Conservation (phyloP, 2,113 vertebrate species). For the Oreochromis spilurus region DNA sequence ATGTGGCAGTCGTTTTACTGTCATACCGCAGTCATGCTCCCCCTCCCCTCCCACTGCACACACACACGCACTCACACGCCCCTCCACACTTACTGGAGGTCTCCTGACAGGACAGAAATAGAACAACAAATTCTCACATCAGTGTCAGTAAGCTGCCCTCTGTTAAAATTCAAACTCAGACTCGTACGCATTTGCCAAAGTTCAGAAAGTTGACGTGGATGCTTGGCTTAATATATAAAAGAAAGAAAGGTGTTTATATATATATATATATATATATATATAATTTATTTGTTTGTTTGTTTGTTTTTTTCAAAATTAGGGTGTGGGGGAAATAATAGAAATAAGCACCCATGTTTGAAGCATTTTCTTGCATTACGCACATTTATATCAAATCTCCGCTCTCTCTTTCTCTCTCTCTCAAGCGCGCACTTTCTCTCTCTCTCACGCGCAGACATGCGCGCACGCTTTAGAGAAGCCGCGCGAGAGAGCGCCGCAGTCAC, state of each 20-base stretch:
- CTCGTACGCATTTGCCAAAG: not conserved
- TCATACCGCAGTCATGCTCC: not conserved
- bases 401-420: not conserved
- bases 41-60: not conserved
- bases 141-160: not conserved
- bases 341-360: not conserved
- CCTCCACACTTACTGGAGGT: conserved; percentile 53
- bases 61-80: not conserved
- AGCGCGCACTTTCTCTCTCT: not conserved
- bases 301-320: not conserved
- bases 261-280: too few species aligned
- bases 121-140: conserved; percentile 23
- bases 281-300: too few species aligned
- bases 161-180: not conserved
- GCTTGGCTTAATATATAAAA: not conserved
- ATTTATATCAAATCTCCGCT: not conserved
- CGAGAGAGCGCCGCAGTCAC: conserved; percentile 11
- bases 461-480: not conserved
- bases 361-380: not conserved
- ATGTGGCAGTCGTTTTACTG: not conserved
- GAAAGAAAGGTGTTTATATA: not conserved
- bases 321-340: not conserved
- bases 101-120: conserved; percentile 63
- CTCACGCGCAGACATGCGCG: not conserved
- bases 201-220: not conserved